phyloP scores from a whole-genome alignment of 2,888 invertebrate genomes.

The Octonoba sinensis region DNA sequence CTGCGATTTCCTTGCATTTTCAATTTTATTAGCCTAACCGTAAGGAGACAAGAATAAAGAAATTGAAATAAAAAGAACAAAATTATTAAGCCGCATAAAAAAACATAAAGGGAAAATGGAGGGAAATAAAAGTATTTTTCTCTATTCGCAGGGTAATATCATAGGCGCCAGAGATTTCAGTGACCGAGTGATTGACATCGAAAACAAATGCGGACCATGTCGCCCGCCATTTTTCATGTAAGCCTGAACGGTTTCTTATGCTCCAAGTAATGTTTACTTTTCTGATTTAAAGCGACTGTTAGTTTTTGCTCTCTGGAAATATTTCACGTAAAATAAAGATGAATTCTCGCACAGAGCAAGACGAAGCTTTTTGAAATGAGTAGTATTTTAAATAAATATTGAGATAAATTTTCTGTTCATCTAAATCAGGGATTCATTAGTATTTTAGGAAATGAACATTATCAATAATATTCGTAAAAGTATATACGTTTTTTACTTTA shows the following conservation, averaged over 20 bases:
- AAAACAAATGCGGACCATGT: background rate
- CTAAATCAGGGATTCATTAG: too few species aligned
- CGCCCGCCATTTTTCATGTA: slow-evolving; percentile 29
- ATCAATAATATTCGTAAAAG: too few species aligned
- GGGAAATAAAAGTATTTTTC: background rate
- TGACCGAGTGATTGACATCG: slow-evolving; percentile 17
- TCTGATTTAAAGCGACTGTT: slow-evolving; percentile 1
- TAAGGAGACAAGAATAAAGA: background rate
- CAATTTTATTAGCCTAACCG: background rate
- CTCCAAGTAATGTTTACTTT: background rate
- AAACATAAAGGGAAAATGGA: too few species aligned
- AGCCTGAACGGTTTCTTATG: slow-evolving; percentile 13
- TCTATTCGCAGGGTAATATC: background rate
- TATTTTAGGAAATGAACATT: too few species aligned
- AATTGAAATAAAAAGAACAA: background rate
- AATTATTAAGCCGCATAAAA: background rate
- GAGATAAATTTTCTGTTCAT: too few species aligned
- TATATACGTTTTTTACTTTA: too few species aligned
- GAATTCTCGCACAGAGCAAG: too few species aligned
- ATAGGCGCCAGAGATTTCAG: background rate
- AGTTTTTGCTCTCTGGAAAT: too few species aligned
- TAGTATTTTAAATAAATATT: too few species aligned
- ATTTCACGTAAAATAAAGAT: too few species aligned
- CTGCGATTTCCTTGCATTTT: background rate
- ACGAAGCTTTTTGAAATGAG: too few species aligned